These are phyloP conservation scores for Coronaproctus castanopsis DNA, from an alignment of 2,888 invertebrate species.

Conservation along the genomic window DNA sequence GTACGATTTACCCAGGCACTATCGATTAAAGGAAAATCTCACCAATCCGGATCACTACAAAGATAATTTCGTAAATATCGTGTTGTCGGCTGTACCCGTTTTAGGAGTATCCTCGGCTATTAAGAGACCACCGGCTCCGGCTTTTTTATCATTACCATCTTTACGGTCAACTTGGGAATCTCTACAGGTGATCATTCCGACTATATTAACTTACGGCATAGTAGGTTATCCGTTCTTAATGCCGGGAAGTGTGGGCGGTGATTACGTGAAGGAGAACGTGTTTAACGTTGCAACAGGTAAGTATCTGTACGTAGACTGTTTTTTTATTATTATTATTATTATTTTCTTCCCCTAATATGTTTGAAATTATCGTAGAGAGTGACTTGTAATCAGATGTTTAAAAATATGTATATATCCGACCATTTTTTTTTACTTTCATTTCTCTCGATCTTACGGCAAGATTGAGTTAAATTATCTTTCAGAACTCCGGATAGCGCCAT, in stretches of 20 bases:
- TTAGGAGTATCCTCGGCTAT: conserved; percentile 71
- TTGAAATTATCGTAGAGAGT: background rate
- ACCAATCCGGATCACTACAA: conserved; percentile 68
- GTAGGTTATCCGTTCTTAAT: conserved; percentile 83
- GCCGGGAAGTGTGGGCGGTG: conserved; percentile 86
- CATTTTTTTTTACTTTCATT: too few relatives aligned
- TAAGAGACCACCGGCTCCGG: conserved; percentile 57
- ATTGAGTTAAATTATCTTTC: too few relatives aligned
- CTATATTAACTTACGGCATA: conserved; percentile 67
- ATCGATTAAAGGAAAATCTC: conserved; percentile 44
- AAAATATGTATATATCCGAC: too few relatives aligned
- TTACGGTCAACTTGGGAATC: conserved; percentile 78
- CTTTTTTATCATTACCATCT: conserved; percentile 67
- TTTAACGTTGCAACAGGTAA: conserved; percentile 23
- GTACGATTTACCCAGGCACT: conserved; percentile 69
- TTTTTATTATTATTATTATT: too few relatives aligned
- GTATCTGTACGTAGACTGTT: too few relatives aligned
- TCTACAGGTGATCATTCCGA: conserved; percentile 59
- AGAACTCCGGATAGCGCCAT: too few relatives aligned
- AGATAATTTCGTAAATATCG: conserved; percentile 40
- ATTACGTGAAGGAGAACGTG: conserved; percentile 38
- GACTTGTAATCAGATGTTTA: too few relatives aligned
- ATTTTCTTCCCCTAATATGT: background rate
- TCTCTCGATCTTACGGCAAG: too few relatives aligned
- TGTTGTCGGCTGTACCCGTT: conserved; percentile 30